A percentile compares a stretch with the other conserved stretches of the same genome.
Conservation (phyloP, 2,113 vertebrate genomes). For the Poeciliopsis retropinna region DNA sequence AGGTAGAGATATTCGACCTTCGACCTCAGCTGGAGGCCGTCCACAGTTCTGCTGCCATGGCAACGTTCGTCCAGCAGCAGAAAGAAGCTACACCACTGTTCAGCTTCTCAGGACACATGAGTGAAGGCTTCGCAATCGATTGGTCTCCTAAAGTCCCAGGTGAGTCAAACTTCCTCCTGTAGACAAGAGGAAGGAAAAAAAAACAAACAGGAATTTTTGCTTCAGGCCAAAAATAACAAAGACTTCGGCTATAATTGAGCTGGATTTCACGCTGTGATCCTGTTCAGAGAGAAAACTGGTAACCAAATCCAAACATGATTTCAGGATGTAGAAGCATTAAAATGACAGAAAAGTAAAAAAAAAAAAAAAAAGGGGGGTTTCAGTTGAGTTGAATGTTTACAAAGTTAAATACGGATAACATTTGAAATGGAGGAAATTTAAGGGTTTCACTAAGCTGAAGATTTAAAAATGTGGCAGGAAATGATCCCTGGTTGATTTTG, state of each 20-base stretch:
- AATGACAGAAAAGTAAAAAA: not conserved
- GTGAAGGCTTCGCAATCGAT: slow-evolving; percentile 89
- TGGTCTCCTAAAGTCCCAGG: slow-evolving; percentile 89
- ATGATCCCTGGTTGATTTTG: not conserved
- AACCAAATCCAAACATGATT: not conserved
- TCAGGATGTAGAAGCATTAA: not conserved
- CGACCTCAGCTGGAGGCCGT: slow-evolving; percentile 83
- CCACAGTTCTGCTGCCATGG: slow-evolving; percentile 82
- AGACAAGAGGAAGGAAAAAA: too few relatives aligned
- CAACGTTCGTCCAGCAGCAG: slow-evolving; percentile 83
- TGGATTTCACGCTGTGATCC: not conserved
- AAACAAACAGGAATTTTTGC: too few relatives aligned
- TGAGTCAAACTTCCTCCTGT: slow-evolving; percentile 47
- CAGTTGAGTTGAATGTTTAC: not conserved
- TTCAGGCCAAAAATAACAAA: too few relatives aligned
- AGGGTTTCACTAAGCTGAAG: not conserved
- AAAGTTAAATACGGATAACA: too few relatives aligned
- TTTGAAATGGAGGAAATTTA: too few relatives aligned
- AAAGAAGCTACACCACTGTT: slow-evolving; percentile 84
- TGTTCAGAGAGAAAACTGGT: not conserved
- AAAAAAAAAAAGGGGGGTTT: not conserved
- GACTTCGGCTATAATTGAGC: not conserved
- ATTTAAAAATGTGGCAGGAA: not conserved
- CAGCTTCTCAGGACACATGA: slow-evolving; percentile 89
- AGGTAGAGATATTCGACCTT: slow-evolving; percentile 88